A percentile compares a stretch with the other conserved stretches of the same genome.
phyloP scores from a whole-genome alignment of 2,797 vertebrate species.

The Pteronotus mesoamericanus region DNA sequence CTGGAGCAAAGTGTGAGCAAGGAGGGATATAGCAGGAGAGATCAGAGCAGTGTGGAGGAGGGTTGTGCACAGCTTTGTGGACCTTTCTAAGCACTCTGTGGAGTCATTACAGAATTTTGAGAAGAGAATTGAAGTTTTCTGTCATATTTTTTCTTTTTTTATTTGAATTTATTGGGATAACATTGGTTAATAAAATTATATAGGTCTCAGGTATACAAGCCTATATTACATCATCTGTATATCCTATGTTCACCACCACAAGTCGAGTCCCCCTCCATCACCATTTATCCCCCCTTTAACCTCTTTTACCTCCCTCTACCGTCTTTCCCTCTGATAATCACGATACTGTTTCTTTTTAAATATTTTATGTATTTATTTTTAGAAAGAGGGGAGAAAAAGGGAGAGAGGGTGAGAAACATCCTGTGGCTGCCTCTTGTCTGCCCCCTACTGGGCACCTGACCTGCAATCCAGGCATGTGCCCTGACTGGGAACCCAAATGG shows the following conservation, averaged over 20 bases:
- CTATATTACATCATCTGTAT: background rate
- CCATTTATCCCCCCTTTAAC: background rate
- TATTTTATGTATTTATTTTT: no score
- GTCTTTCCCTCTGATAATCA: background rate
- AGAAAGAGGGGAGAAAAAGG: no score
- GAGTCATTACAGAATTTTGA: background rate
- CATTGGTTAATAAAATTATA: background rate
- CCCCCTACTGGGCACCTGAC: no score
- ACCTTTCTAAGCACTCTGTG: background rate
- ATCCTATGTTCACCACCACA: background rate
- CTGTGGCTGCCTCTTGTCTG: no score
- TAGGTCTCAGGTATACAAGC: background rate
- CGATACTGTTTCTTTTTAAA: background rate
- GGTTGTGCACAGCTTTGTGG: background rate
- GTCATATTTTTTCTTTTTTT: background rate
- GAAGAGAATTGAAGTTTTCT: background rate
- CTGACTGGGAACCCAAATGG: no score
- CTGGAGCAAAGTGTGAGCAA: background rate
- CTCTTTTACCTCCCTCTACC: background rate
- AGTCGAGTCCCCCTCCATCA: background rate
- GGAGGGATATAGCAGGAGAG: background rate
- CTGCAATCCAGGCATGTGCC: no score
- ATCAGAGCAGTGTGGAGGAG: fast-evolving
- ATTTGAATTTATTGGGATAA: background rate
- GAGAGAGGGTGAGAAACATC: no score